Evolutionary conservation across 2,888 invertebrate genomes (phyloP).

Genomic region (Sesia bembeciformis): DNA sequence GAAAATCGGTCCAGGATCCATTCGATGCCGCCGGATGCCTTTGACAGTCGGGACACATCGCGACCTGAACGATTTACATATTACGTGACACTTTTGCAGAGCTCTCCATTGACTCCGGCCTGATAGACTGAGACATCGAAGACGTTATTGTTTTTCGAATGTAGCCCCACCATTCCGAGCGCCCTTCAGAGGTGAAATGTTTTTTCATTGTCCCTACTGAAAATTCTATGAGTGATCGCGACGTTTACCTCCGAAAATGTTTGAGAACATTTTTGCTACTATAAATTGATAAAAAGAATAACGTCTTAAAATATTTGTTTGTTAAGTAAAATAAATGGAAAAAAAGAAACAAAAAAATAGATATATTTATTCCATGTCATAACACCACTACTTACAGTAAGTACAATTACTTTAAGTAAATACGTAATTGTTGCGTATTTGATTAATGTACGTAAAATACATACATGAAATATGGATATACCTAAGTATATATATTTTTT

Average conservation of each 20-base stretch:
- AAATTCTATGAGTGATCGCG: constrained; percentile 46
- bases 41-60: constrained; percentile 69
- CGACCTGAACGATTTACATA: constrained; percentile 72
- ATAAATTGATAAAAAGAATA: too few species aligned
- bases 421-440: too few species aligned
- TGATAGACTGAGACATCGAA: constrained; percentile 65
- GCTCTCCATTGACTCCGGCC: constrained; percentile 59
- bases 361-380: too few species aligned
- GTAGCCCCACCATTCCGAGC: constrained; percentile 34
- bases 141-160: constrained; percentile 65
- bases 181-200: constrained; percentile 43
- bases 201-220: constrained; percentile 49
- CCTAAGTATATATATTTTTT: too few species aligned
- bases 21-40: constrained; percentile 46
- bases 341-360: too few species aligned
- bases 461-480: too few species aligned
- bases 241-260: constrained; percentile 7
- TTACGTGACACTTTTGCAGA: constrained; percentile 70
- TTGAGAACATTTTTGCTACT: too few species aligned
- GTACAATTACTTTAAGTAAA: too few species aligned
- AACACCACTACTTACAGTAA: too few species aligned
- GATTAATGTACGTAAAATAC: too few species aligned
- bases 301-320: too few species aligned
- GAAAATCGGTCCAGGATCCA: constrained; percentile 54
- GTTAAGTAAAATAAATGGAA: too few species aligned